Evolutionary conservation across 2,113 vertebrate genomes (phyloP), one percentile per base, ranked within the genome.

Genomic region (Myotis lucifugus): DNA sequence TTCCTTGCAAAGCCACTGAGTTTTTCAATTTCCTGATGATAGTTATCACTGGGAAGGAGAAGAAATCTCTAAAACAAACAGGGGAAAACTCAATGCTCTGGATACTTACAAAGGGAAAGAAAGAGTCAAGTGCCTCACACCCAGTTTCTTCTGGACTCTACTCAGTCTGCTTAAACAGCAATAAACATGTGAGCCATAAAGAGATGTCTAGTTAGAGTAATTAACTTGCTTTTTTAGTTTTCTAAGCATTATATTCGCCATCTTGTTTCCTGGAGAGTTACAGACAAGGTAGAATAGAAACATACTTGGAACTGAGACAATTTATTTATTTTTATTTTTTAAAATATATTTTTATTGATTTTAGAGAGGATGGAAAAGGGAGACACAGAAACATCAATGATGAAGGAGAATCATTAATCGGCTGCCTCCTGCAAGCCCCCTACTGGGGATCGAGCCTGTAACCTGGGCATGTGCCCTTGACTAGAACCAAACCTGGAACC

Each of bases 131-230:
- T 3, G 5, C 46, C 84, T 85, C 95, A 93, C 40, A 91, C 42
- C 89, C 90, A 95, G 85, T 94, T 96, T 97, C 97, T 95, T 96
- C 97, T 95, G 96, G 94, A 96, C 87, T 93, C 90, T 97, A 85
- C 50, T 74, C 93, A 66, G 96, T 95, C 95, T 95, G 92, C 82
- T 85, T 88, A 90, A 96, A 95, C 88, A 89, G 23, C 17, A 81
- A 40, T 25, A 76, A 92, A 92, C 59, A 67, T 72, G 94, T 67
- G 94, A 97, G 97, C 95, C 95, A 97, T 86, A 95, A 93, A 97
- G 96, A 96, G 82, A 95, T 89, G 84, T 23, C 83, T 76, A 79
- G 42, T 27, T 81, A 81, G 72, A 86, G 34, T 8, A 66, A 50
- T 76, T 70, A 64, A 61, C 6, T 52, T 88, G 27, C 10, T 85